Evolutionary conservation across 2,888 invertebrate species (phyloP), one percentile per base, ranked within the genome.

Genomic region (Endotricha flammealis): DNA sequence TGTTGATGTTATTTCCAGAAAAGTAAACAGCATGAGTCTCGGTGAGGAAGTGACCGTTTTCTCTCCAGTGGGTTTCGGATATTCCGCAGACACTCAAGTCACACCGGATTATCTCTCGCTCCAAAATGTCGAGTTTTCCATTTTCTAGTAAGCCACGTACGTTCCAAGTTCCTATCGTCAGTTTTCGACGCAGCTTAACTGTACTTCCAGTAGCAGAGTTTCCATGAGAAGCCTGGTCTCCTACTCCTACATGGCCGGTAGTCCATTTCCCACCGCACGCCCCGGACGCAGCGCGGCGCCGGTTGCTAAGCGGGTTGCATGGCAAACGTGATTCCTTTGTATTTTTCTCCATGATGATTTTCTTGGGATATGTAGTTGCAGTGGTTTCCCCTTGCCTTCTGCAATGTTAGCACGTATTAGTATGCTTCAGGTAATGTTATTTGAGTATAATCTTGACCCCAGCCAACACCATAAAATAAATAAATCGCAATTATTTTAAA

Each of bases 151-250:
- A 24, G 8, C 44, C 46, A 14, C 34, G 36, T 5, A 44, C 42
- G 34, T 50, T 48, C 48, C 42, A 48, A 1, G 46, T 51, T 4
- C 48, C 45, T 34, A 46, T 45, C 12, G 3, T 45, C 24, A 43
- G 46, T n/a, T n/a, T n/a, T n/a, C n/a, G n/a, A n/a, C 41, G 32
- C 13, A 44, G n/a, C 23, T 43, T 47, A 0, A 39, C 1, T 12
- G 38, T 12, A 4, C 8, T 41, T 46, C 48, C 44, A 51, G 48
- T 51, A 32, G 34, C 29, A 17, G 1, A 13, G 6, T 45, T 46
- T 49, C 43, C 44, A 41, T 40, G 43, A 0, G 37, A 10, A 13
- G 43, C 46, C 46, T 48, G 47, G 46, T 46, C 13, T 22, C 23
- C 32, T 11, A 32, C 32, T 1, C 2, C 14, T 1, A 0, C 32